Conservation (phyloP, 2,888 invertebrate genomes). For the Caenorhabditis sinica region DNA sequence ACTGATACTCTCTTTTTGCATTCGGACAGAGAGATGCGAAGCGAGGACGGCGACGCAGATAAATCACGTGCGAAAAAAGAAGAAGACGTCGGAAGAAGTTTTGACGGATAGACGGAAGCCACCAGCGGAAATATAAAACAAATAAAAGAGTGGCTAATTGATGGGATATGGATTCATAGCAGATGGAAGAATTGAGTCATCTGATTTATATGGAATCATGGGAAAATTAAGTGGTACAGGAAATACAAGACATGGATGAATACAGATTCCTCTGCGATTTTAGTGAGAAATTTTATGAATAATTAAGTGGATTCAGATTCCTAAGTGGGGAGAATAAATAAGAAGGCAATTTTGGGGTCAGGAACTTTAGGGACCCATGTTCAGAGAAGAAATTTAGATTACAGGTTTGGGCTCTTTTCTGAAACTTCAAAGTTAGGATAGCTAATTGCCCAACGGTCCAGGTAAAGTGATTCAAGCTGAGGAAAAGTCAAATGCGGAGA, state of each 20-base stretch:
- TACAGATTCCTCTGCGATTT: neutral
- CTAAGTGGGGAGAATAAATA: too few relatives aligned
- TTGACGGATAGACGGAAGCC: slow-evolving; percentile 35
- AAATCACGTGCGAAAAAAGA: slow-evolving; percentile 52
- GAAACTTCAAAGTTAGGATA: too few relatives aligned
- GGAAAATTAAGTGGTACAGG: neutral
- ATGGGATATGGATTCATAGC: neutral
- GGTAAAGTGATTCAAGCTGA: neutral
- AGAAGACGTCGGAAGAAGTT: slow-evolving; percentile 21
- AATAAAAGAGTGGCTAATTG: slow-evolving; percentile 23
- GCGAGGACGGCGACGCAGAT: slow-evolving; percentile 43
- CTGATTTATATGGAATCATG: neutral
- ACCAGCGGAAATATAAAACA: slow-evolving; percentile 24
- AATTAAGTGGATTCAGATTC: neutral
- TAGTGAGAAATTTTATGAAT: too few relatives aligned
- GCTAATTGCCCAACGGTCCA: too few relatives aligned
- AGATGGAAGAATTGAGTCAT: neutral
- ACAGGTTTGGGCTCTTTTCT: too few relatives aligned
- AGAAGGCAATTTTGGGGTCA: too few relatives aligned
- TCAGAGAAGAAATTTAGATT: too few relatives aligned
- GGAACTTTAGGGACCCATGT: too few relatives aligned
- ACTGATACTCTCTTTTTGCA: slow-evolving; percentile 43
- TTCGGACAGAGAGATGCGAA: slow-evolving; percentile 31
- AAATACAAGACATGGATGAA: neutral
- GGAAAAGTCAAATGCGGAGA: neutral